These are phyloP conservation scores for Coregonus ussuriensis DNA, from an alignment of 2,797 vertebrate genomes.

Conservation along the genomic window DNA sequence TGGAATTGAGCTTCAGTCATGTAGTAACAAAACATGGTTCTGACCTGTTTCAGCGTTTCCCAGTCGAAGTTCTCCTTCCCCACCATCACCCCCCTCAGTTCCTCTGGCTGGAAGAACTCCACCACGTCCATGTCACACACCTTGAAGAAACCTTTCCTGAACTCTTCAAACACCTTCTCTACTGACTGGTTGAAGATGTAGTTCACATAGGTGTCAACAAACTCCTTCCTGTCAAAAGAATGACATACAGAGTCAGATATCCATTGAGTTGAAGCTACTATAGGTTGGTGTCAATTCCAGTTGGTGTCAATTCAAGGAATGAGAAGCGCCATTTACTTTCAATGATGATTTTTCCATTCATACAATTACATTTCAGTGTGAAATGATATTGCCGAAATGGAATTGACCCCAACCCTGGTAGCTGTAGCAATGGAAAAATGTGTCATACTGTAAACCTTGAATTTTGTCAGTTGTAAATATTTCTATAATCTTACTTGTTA, in stretches of 20 bases:
- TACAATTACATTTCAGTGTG: background rate
- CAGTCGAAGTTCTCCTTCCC: slow-evolving; percentile 92
- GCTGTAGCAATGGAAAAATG: background rate
- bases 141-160: slow-evolving; percentile 90
- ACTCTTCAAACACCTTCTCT: slow-evolving; percentile 82
- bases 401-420: background rate
- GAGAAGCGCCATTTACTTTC: background rate
- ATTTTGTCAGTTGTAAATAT: background rate
- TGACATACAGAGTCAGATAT: background rate
- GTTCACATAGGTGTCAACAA: slow-evolving; percentile 83
- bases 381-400: background rate
- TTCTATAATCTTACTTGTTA: slow-evolving; percentile 63
- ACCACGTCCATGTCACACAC: slow-evolving; percentile 86
- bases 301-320: background rate
- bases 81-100: slow-evolving; percentile 89
- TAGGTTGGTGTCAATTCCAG: background rate
- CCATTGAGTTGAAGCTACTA: background rate
- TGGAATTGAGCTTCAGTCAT: too few species aligned
- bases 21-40: background rate
- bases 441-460: background rate
- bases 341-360: background rate
- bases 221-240: slow-evolving; percentile 76
- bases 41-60: slow-evolving; percentile 89
- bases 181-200: slow-evolving; percentile 89
- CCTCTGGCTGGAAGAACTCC: slow-evolving; percentile 90